Evolutionary conservation across 2,888 invertebrate species (phyloP).

Genomic region (Sinelater perroti): DNA sequence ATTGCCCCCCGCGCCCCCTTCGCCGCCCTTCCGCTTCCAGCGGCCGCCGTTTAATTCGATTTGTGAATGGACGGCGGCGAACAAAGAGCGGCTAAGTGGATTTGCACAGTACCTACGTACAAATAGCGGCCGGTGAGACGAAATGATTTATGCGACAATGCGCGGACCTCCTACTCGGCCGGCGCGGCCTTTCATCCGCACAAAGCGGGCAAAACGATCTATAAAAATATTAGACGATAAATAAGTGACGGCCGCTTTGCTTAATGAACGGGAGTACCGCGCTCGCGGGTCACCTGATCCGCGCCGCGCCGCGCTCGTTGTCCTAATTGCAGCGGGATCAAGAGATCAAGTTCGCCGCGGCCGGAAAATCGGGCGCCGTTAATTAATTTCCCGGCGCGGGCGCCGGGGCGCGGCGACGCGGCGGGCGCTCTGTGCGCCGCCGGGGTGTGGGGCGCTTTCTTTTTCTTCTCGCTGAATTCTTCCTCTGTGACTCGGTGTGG

Average conservation of each 20-base stretch:
- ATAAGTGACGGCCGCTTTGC: slow-evolving; percentile 39
- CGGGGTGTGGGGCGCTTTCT: slow-evolving; percentile 39
- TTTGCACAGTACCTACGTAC: slow-evolving; percentile 22
- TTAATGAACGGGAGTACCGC: slow-evolving; percentile 43
- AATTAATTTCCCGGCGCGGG: not conserved
- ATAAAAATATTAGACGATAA: slow-evolving; percentile 46
- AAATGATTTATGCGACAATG: slow-evolving; percentile 43
- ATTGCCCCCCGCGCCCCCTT: too few species aligned
- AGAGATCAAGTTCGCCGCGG: slow-evolving; percentile 6
- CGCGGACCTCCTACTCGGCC: slow-evolving; percentile 44
- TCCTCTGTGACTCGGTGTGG: slow-evolving; percentile 46
- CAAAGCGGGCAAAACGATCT: slow-evolving; percentile 42
- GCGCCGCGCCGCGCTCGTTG: slow-evolving; percentile 19
- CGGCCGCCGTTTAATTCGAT: not conserved
- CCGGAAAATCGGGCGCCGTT: too few species aligned
- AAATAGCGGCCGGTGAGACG: slow-evolving; percentile 41
- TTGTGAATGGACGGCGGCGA: slow-evolving; percentile 1
- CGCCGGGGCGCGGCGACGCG: not conserved
- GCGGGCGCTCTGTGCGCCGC: not conserved
- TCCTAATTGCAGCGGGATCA: slow-evolving; percentile 22
- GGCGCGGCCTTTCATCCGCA: slow-evolving; percentile 40
- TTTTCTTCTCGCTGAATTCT: slow-evolving; percentile 42
- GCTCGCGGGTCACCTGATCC: too few species aligned
- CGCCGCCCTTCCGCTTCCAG: not conserved
- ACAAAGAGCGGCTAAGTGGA: slow-evolving; percentile 8